Base-by-base conservation (phyloP, 2,888 invertebrate species). In the Slavum lentiscoides region DNA sequence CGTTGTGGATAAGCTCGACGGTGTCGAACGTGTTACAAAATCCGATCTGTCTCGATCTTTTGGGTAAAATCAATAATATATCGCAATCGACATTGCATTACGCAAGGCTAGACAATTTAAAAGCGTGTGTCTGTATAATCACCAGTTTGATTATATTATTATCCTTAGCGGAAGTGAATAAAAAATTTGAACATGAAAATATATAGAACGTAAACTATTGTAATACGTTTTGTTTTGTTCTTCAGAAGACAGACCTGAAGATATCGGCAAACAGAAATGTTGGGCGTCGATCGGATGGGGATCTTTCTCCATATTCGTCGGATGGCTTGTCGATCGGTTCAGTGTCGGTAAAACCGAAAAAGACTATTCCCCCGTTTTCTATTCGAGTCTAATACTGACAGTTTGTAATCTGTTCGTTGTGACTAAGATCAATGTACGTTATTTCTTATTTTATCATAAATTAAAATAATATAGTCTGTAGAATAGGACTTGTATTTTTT, bases 231-330 rank as follows among this genome's bases (percentile, higher is more conserved):
- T 49, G 49, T 49, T 49, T 49, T 49, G 49, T 9, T 67, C 69
- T 43, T 55, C 30, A 81, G 81, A 75, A 7, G 49, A 75, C 21
- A 64, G 82, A 59, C 39, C 80, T 2, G 68, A 83, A 21, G 59
- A 72, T 23, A 81, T 49, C 4, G 83, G 83, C 39, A 64, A 58
- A 66, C 80, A 81, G 59, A 80, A 73, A 68, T 70, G 74, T 61
- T 83, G 82, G 72, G 69, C 68, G 2, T 74, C 83, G 2, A n/a
- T 82, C 17, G 83, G 82, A 23, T 83, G 82, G 81, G 82, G 83
- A 19, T 3, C 55, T 5, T 75, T 68, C 15, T 73, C 74, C 2
- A 67, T 83, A 58, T 39, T 72, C 6, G 30, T 70, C 17, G 83
- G 83, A n/a, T 75, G 68, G 82, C 39, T 68, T 2, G 70, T 83